A percentile compares a stretch with the other conserved stretches of the same genome.
These are phyloP conservation scores for Sebastes goodei DNA, from an alignment of 2,797 vertebrate species.

Conservation along the genomic window DNA sequence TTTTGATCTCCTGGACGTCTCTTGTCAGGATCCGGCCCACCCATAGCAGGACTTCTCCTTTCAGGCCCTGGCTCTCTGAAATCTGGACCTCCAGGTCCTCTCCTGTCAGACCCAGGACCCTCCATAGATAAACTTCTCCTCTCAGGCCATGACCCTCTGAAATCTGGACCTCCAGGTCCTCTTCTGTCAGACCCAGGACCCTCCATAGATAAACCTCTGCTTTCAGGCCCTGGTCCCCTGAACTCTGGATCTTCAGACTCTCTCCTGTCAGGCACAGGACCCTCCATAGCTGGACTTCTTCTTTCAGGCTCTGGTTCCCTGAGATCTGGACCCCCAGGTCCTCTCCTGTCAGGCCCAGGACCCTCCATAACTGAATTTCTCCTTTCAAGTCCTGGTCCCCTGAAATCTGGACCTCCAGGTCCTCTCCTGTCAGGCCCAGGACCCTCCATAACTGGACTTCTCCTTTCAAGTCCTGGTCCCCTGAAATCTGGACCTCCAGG, in stretches of 20 bases:
- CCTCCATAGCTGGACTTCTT: neutral
- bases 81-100: neutral
- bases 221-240: neutral
- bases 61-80: neutral
- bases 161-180: neutral
- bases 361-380: neutral
- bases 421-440: neutral
- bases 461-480: slow-evolving; percentile 1
- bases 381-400: neutral
- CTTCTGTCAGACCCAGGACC: slow-evolving; percentile 1
- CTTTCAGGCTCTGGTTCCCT: neutral
- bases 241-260: slow-evolving; percentile 2
- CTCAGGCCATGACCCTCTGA: slow-evolving; percentile 9
- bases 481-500: slow-evolving; percentile 29
- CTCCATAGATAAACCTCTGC: neutral
- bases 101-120: neutral
- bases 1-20: slow-evolving; percentile 26
- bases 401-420: slow-evolving; percentile 31
- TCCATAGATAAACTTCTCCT: neutral
- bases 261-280: slow-evolving; percentile 1
- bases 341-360: neutral
- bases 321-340: neutral
- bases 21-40: neutral
- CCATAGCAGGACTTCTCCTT: neutral
- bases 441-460: neutral